phyloP scores from a whole-genome alignment of 2,888 invertebrate species.

The Heliconius charithonia region DNA sequence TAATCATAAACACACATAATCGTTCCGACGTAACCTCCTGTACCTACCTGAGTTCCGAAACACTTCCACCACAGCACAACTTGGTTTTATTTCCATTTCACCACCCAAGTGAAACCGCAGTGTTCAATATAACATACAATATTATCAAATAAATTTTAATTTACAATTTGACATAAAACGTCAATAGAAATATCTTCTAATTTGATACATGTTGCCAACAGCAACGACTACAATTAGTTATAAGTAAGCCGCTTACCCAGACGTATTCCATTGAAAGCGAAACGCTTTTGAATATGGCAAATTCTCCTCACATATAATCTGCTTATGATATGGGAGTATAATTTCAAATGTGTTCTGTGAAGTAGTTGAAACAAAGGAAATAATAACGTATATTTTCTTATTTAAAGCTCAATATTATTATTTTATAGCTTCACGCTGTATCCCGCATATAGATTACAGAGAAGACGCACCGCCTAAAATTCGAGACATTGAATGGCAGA shows the following conservation, averaged over 20 bases:
- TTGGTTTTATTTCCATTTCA: too few species aligned
- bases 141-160: not conserved
- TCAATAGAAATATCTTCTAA: not conserved
- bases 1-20: too few species aligned
- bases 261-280: conserved; percentile 2
- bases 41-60: too few species aligned
- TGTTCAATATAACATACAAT: too few species aligned
- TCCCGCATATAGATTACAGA: too few species aligned
- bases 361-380: not conserved
- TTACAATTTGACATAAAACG: not conserved
- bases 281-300: conserved; percentile 9
- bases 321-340: not conserved
- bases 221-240: conserved; percentile 20
- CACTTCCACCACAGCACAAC: too few species aligned
- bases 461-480: too few species aligned
- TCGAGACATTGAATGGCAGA: too few species aligned
- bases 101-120: too few species aligned
- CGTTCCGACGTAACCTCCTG: too few species aligned
- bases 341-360: not conserved
- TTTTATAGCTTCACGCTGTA: too few species aligned
- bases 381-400: not conserved
- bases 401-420: not conserved
- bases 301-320: not conserved
- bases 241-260: conserved; percentile 11
- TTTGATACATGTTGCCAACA: not conserved